A percentile compares a stretch with the other conserved stretches of the same genome.
Evolutionary conservation across 1,140 invertebrate genomes (phyloP).

Genomic region (Drosophila rhopaloa): DNA sequence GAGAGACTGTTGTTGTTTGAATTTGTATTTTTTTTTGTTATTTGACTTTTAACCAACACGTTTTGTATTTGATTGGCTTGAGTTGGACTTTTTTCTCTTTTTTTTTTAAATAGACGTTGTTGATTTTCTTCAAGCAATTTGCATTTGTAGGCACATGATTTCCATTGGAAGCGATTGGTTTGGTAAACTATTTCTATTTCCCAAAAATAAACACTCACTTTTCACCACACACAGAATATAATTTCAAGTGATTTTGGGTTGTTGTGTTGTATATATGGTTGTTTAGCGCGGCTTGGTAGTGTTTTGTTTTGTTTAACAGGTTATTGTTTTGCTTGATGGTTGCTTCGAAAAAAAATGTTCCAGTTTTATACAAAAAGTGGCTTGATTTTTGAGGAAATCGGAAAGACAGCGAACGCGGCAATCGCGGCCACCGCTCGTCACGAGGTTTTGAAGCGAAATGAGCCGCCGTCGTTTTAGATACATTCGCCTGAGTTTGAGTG

Average conservation of each 20-base stretch:
- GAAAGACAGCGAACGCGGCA: conserved; percentile 44
- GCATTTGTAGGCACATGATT: conserved; percentile 82
- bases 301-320: conserved; percentile 25
- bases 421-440: conserved; percentile 38
- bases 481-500: no score
- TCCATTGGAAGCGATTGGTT: conserved; percentile 77
- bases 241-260: not conserved
- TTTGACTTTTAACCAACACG: conserved; percentile 69
- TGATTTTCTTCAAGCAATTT: conserved; percentile 81
- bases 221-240: conserved; percentile 12
- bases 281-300: conserved; percentile 7
- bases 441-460: conserved; percentile 77
- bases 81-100: conserved; percentile 75
- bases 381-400: conserved; percentile 14
- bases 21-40: conserved; percentile 50
- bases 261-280: conserved; percentile 12
- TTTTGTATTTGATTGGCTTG: conserved; percentile 72
- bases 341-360: conserved; percentile 41
- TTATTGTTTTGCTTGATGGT: not conserved
- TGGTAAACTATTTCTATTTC: conserved; percentile 64
- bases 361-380: conserved; percentile 11
- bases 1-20: conserved; percentile 41
- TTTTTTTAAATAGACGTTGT: conserved; percentile 79
- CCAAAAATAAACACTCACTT: conserved; percentile 29
- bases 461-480: conserved; percentile 23